A percentile compares a stretch with the other conserved stretches of the same genome.
Evolutionary conservation across 2,888 invertebrate genomes (phyloP).

Genomic region (Callyntrura sp.): DNA sequence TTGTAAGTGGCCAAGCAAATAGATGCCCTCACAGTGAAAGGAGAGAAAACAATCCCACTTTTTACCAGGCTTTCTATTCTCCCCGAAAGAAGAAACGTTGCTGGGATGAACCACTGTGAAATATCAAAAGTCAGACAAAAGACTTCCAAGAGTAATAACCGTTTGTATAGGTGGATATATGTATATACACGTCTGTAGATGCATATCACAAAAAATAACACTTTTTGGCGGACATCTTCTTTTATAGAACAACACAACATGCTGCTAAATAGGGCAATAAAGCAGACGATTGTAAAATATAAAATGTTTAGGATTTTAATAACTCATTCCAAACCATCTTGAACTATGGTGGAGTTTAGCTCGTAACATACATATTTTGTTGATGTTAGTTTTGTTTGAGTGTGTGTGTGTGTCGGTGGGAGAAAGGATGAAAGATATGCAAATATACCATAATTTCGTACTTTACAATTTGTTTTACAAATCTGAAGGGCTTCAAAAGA

Average conservation of each 20-base stretch:
- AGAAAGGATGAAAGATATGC: no score
- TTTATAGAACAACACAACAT: not conserved
- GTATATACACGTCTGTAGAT: no score
- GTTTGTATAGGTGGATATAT: not conserved
- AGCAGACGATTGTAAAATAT: not conserved
- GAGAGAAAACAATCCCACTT: slow-evolving; percentile 47
- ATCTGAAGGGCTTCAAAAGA: no score
- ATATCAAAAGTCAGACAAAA: slow-evolving; percentile 22
- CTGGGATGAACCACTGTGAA: not conserved
- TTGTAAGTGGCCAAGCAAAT: slow-evolving; percentile 35
- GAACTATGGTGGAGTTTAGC: no score
- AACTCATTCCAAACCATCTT: no score
- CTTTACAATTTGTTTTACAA: no score
- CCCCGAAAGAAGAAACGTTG: not conserved
- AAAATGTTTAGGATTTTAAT: not conserved
- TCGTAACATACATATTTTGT: no score
- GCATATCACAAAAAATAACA: no score
- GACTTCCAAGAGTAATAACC: not conserved
- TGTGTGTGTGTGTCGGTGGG: no score
- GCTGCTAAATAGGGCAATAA: not conserved
- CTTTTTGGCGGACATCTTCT: not conserved
- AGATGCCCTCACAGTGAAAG: slow-evolving; percentile 35
- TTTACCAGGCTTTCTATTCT: not conserved
- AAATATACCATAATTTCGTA: no score
- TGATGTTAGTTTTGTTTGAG: no score